Evolutionary conservation across 2,797 vertebrate genomes (phyloP).

Genomic region (Protosalanx chinensis): DNA sequence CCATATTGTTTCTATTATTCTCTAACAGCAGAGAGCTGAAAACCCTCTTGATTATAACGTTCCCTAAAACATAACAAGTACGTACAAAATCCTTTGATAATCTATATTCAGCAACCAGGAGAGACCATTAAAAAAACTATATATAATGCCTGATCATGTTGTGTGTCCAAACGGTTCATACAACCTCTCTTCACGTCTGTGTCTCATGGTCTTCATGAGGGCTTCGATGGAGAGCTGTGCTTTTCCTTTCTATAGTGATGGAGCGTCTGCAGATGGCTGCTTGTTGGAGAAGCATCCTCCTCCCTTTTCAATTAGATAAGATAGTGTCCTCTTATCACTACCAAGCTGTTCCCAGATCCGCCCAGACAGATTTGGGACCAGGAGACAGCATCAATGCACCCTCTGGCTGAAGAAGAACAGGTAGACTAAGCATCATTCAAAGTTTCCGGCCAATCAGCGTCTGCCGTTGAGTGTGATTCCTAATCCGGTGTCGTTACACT

Average conservation of each 20-base stretch:
- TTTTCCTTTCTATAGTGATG: constrained; percentile 17
- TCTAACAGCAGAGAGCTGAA: constrained; percentile 20
- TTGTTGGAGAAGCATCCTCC: constrained; percentile 25
- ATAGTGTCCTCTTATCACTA: constrained; percentile 32
- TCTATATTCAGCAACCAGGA: background rate
- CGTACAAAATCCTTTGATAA: background rate
- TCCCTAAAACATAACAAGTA: background rate
- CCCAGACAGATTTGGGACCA: constrained; percentile 16
- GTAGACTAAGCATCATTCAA: background rate
- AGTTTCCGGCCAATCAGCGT: background rate
- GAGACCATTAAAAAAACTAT: background rate
- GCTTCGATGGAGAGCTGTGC: background rate
- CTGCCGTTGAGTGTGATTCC: background rate
- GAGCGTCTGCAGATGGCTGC: constrained; percentile 23
- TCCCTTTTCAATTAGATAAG: constrained; percentile 26
- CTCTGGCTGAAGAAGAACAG: background rate
- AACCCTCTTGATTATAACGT: background rate
- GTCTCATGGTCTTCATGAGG: background rate
- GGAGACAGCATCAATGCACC: background rate
- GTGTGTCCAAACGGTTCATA: background rate
- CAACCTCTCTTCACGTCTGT: background rate
- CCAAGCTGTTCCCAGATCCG: constrained; percentile 28
- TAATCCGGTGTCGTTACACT: constrained; percentile 32
- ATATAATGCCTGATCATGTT: background rate
- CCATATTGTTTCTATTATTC: constrained; percentile 43